These are phyloP conservation scores for Bubo scandiacus DNA, from an alignment of 2,113 vertebrate species.

Conservation along the genomic window DNA sequence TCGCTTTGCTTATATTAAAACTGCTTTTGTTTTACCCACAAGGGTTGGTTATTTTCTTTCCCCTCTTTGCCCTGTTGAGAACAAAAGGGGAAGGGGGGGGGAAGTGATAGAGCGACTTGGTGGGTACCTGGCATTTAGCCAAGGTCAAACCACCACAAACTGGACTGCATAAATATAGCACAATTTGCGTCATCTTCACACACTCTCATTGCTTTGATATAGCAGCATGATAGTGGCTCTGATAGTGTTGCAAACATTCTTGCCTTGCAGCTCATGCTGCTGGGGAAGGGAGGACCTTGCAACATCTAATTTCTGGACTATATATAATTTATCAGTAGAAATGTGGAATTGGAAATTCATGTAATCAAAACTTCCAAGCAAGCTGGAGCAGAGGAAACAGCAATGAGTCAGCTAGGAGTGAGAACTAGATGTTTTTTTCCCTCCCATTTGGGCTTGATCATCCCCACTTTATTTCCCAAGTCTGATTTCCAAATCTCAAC, in stretches of 20 bases:
- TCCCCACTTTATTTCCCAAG: background rate
- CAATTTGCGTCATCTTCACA: background rate
- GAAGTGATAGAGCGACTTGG: too few species aligned
- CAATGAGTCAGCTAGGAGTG: background rate
- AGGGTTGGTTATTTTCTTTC: too few species aligned
- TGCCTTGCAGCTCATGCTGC: background rate
- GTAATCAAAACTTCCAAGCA: background rate
- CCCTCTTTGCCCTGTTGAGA: too few species aligned
- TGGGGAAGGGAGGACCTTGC: background rate
- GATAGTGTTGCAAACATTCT: background rate
- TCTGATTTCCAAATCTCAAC: background rate
- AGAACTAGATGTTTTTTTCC: background rate
- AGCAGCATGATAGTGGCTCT: background rate
- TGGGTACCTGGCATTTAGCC: too few species aligned
- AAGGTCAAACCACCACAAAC: too few species aligned
- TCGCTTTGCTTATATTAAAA: too few species aligned
- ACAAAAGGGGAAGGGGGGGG: too few species aligned
- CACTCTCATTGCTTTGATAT: background rate
- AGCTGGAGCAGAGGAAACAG: background rate
- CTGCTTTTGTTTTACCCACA: too few species aligned
- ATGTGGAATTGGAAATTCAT: background rate
- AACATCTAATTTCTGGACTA: background rate
- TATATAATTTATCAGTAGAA: background rate
- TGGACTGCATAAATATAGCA: background rate
- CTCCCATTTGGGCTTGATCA: background rate